A percentile compares a stretch with the other conserved stretches of the same genome.
Evolutionary conservation across 2,888 invertebrate genomes (phyloP).

Genomic region (Drosophila limbata): DNA sequence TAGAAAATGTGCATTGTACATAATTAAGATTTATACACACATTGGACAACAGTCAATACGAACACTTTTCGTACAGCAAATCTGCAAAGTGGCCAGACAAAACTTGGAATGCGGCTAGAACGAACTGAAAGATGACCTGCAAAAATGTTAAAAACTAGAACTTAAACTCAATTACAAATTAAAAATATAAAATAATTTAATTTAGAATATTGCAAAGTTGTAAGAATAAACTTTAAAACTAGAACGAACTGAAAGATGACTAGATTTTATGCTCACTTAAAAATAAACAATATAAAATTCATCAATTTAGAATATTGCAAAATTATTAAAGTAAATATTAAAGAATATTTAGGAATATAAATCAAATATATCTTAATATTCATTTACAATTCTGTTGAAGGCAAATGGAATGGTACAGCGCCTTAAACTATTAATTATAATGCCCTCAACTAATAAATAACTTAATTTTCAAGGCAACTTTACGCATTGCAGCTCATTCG

Average conservation of each 20-base stretch:
- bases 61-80: conserved; percentile 44
- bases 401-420: too few species aligned
- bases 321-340: too few species aligned
- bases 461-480: conserved; percentile 10
- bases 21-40: conserved; percentile 78
- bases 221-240: background rate
- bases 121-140: conserved; percentile 18
- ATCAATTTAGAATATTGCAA: background rate
- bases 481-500: conserved; percentile 32
- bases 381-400: too few species aligned
- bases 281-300: background rate
- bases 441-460: conserved; percentile 8
- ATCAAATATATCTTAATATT: too few species aligned
- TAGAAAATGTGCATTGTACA: conserved; percentile 79
- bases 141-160: background rate
- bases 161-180: background rate
- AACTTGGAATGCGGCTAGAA: conserved; percentile 8
- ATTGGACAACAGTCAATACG: conserved; percentile 59
- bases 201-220: background rate
- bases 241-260: conserved; percentile 11
- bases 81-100: conserved; percentile 43
- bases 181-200: background rate
- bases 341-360: too few species aligned
- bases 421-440: conserved; percentile 14
- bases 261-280: background rate